phyloP scores from a whole-genome alignment of 2,888 invertebrate species.

The Gonocerus acuteangulatus region DNA sequence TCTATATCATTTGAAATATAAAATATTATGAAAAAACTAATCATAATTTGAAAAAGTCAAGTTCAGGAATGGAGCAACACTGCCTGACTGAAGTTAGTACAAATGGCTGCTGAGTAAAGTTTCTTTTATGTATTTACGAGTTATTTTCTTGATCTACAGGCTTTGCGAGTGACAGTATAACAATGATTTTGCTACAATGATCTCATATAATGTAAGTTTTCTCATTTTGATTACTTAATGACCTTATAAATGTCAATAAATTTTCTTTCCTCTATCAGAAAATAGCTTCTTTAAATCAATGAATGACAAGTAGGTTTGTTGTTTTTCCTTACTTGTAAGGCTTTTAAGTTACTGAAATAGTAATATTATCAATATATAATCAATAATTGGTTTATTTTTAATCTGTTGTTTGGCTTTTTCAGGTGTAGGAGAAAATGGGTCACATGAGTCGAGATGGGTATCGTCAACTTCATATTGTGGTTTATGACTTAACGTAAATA shows the following conservation, averaged over 20 bases:
- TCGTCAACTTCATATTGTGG: constrained; percentile 20
- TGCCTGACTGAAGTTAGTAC: constrained; percentile 26
- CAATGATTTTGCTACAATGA: background rate
- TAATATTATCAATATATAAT: background rate
- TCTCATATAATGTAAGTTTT: constrained; percentile 4
- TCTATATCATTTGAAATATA: too few species aligned
- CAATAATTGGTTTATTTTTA: background rate
- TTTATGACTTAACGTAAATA: constrained; percentile 25
- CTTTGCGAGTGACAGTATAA: background rate
- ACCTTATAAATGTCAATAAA: background rate
- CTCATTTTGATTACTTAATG: background rate
- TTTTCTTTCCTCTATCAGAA: constrained; percentile 2
- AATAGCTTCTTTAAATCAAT: constrained; percentile 23
- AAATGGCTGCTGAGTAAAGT: constrained; percentile 26
- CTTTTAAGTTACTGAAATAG: background rate
- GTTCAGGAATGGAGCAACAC: constrained; percentile 4
- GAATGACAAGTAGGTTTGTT: constrained; percentile 35
- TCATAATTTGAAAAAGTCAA: too few species aligned
- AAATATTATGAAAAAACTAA: too few species aligned
- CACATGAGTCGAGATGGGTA: constrained; percentile 28
- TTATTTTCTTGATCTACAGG: background rate
- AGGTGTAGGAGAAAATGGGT: constrained; percentile 34
- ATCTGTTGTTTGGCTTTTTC: constrained; percentile 24
- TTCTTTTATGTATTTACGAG: constrained; percentile 25
- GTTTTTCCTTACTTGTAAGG: background rate